Conservation (phyloP, 2,888 invertebrate genomes). For the Heteromyza rotundicornis region DNA sequence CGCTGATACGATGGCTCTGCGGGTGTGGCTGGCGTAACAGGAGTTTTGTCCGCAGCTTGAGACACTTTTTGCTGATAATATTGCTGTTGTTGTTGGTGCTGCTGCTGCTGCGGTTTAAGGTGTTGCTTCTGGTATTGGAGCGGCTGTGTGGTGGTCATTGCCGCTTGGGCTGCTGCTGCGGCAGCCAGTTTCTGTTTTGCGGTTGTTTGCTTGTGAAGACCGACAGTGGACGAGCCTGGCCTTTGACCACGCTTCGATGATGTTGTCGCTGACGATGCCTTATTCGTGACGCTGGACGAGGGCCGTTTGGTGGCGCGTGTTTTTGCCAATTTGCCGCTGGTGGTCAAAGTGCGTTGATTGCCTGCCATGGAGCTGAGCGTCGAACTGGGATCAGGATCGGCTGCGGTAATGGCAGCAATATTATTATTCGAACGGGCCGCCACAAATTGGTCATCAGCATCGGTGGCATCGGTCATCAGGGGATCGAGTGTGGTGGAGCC, state of each 20-base stretch:
- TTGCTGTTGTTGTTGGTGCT: conserved; percentile 27
- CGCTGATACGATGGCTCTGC: conserved; percentile 47
- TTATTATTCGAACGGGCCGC: conserved; percentile 58
- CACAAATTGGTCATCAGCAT: conserved; percentile 56
- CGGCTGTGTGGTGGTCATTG: conserved; percentile 30
- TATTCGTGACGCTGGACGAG: conserved; percentile 34
- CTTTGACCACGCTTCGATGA: conserved; percentile 45
- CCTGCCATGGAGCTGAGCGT: conserved; percentile 41
- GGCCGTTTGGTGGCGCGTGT: conserved; percentile 49
- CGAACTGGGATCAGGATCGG: conserved; percentile 40
- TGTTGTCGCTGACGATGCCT: conserved; percentile 24
- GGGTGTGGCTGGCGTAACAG: conserved; percentile 33
- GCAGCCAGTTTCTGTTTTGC: conserved; percentile 43
- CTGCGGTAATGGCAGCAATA: conserved; percentile 54
- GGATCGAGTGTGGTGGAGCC: conserved; percentile 40
- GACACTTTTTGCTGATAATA: conserved; percentile 29
- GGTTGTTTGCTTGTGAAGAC: conserved; percentile 37
- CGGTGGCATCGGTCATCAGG: conserved; percentile 49
- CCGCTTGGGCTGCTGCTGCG: conserved; percentile 32
- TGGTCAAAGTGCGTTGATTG: conserved; percentile 55
- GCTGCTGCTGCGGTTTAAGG: conserved; percentile 29
- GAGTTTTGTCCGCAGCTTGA: conserved; percentile 28
- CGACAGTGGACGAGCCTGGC: conserved; percentile 41
- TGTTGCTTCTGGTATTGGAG: conserved; percentile 24
- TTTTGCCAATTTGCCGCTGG: conserved; percentile 52